These are phyloP conservation scores for Parelbella ahira DNA, from an alignment of 2,888 invertebrate species.

Conservation along the genomic window DNA sequence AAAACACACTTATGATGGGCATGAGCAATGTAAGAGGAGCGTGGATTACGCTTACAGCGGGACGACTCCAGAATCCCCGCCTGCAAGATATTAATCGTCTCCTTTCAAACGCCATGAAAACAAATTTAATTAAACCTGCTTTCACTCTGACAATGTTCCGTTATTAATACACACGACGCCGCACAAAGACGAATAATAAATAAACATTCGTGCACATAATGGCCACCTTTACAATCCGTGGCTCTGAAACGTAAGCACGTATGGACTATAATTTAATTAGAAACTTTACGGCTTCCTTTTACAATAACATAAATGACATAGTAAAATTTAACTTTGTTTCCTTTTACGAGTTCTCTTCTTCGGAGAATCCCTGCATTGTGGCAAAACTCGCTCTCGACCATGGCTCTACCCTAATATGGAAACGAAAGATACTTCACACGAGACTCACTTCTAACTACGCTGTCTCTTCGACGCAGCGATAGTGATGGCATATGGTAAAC, in stretches of 20 bases:
- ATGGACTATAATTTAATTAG: no score
- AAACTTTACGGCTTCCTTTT: no score
- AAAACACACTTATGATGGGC: constrained; percentile 19
- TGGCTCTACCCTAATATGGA: no score
- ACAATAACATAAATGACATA: no score
- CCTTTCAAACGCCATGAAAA: constrained; percentile 60
- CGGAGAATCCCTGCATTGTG: no score
- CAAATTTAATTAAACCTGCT: constrained; percentile 70
- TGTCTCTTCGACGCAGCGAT: no score
- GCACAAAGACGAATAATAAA: constrained; percentile 31
- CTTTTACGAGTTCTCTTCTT: no score
- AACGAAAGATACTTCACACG: no score
- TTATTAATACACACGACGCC: constrained; percentile 51
- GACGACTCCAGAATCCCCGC: constrained; percentile 41
- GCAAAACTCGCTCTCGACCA: no score
- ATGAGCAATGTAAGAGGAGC: constrained; percentile 46
- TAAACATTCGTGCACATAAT: constrained; percentile 14
- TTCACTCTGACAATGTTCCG: constrained; percentile 50
- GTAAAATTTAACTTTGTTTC: no score
- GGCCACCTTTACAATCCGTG: constrained; percentile 3
- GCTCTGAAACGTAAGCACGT: constrained; percentile 1
- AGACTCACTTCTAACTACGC: no score
- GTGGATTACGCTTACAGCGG: constrained; percentile 38
- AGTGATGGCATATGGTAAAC: no score
- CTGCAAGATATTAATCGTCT: constrained; percentile 61